Evolutionary conservation across 2,797 vertebrate species (phyloP), one percentile per base, ranked within the genome.

Genomic region (Melanogrammus aeglefinus): DNA sequence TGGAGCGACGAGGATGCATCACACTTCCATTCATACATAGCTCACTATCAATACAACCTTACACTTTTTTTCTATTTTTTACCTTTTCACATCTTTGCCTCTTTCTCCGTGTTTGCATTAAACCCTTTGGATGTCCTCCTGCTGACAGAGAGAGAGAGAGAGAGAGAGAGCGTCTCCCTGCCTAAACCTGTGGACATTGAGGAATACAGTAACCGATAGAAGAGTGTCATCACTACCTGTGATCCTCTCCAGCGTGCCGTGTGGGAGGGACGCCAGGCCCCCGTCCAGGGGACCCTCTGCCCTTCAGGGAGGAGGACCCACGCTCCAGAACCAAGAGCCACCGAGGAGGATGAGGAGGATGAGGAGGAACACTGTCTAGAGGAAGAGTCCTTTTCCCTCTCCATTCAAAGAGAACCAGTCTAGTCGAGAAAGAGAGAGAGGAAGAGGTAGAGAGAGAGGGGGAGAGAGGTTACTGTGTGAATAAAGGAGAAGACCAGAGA

Each of bases 391-490:
- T 16, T 31, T 31, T 12, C 14, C 14, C 69, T 31, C 29, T 33
- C 69, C 24, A 70, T 24, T 24, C 66, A 70, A 39, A 38, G 35
- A 39, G 35, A 36, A n/a, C 10, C 73, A 12, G 33, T 39, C 21
- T 3, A 44, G 73, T 44, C 4, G 33, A 73, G 38, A 4, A 83
- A 86, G 81, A 84, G 85, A 84, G 85, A 66, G 47, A 39, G 31
- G 27, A 2, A 63, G 57, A 24, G 57, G 5, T 1, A 9, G 57
- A 57, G 14, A 47, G 81, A 88, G 77, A 88, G 77, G 35, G 36
- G 44, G 80, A 81, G 77, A 80, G 81, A 80, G 41, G 79, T 74
- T 36, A 24, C 79, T 84, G 79, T 81, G 35, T 75, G 31, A 14
- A 31, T 72, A 31, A 72, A 73, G 79, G 76, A 12, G 24, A 35